phyloP scores from a whole-genome alignment of 2,113 vertebrate genomes.

The Baryphthengus martii region DNA sequence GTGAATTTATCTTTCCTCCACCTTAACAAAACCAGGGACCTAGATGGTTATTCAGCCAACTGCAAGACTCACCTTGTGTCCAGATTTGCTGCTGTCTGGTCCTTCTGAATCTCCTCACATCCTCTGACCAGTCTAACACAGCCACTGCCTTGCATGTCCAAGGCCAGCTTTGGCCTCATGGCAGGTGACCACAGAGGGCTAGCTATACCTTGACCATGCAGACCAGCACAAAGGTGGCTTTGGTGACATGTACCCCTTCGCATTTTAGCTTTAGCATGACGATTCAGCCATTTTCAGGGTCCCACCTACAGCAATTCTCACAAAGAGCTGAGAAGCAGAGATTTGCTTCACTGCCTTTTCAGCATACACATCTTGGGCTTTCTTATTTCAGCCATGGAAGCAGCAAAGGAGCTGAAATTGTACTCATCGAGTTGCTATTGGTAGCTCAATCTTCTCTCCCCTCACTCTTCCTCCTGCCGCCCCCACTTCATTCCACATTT shows the following conservation, averaged over 20 bases:
- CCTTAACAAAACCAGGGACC: accelerated
- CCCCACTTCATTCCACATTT: constrained; percentile 21
- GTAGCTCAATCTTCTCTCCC: not conserved
- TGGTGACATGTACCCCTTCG: not conserved
- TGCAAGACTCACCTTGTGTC: not conserved
- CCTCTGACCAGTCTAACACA: not conserved
- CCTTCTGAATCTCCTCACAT: not conserved
- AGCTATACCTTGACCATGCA: not conserved
- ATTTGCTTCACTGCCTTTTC: not conserved
- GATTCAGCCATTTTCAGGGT: not conserved
- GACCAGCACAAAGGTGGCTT: not conserved
- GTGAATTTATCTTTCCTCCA: not conserved
- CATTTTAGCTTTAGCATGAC: not conserved
- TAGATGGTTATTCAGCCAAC: not conserved
- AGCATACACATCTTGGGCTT: not conserved
- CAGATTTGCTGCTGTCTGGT: not conserved
- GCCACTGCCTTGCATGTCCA: not conserved
- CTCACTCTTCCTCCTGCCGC: not conserved
- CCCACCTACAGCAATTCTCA: not conserved
- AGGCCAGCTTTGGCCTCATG: not conserved
- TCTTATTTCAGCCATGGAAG: not conserved
- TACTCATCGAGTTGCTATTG: not conserved
- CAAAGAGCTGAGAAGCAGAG: not conserved
- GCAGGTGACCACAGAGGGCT: not conserved
- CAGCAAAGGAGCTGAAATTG: not conserved